phyloP scores from a whole-genome alignment of 2,888 invertebrate genomes.

The Lobophora halterata region DNA sequence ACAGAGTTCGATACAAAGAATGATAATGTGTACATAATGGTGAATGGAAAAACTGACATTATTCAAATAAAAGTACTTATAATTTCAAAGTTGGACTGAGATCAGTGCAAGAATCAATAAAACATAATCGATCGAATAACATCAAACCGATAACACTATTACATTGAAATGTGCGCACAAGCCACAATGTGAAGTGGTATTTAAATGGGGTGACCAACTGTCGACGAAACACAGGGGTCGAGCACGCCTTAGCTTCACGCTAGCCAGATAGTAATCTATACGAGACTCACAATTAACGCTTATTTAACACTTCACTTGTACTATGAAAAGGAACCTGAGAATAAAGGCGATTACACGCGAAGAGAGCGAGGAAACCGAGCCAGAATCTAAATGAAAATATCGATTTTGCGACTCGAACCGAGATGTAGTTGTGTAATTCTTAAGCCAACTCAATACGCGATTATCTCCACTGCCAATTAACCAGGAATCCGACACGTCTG shows the following conservation, averaged over 20 bases:
- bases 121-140: constrained; percentile 48
- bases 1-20: constrained; percentile 10
- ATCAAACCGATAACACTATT: constrained; percentile 62
- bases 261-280: constrained; percentile 76
- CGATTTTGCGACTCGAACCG: constrained; percentile 19
- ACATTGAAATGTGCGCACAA: constrained; percentile 70
- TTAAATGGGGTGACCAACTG: constrained; percentile 80
- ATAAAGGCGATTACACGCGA: constrained; percentile 28
- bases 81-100: constrained; percentile 8
- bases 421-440: constrained; percentile 20
- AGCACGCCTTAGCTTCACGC: constrained; percentile 71
- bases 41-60: not conserved
- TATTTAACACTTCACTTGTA: constrained; percentile 63
- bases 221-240: constrained; percentile 71
- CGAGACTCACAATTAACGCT: constrained; percentile 68
- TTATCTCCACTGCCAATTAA: constrained; percentile 78
- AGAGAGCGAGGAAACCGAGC: constrained; percentile 18
- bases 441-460: constrained; percentile 56
- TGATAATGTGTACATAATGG: not conserved
- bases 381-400: constrained; percentile 23
- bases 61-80: constrained; percentile 2
- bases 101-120: constrained; percentile 23
- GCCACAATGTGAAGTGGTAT: constrained; percentile 78
- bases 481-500: constrained; percentile 78
- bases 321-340: constrained; percentile 39